Percentiles rank a stretch among this genome's conserved stretches.
Evolutionary conservation across 1,140 invertebrate genomes (phyloP).

Genomic region (Oncopodura yosiiana): DNA sequence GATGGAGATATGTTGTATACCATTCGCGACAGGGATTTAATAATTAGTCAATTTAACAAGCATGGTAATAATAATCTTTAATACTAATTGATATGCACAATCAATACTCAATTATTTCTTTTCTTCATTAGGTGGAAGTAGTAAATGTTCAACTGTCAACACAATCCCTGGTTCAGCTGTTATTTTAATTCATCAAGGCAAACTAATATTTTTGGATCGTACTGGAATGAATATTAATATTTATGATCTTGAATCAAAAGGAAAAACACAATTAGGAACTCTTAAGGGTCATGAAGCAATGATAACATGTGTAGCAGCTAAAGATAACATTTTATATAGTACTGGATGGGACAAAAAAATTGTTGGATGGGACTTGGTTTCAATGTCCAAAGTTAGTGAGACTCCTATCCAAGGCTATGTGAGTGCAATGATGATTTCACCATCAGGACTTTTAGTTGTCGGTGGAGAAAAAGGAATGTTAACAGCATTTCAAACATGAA

Average conservation of each 20-base stretch:
- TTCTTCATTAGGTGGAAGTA: neutral
- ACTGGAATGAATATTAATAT: neutral
- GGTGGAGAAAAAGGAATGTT: constrained; percentile 2
- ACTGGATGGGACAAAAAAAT: constrained; percentile 7
- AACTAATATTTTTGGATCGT: neutral
- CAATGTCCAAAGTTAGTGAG: constrained; percentile 2
- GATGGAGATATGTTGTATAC: neutral
- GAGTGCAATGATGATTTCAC: neutral
- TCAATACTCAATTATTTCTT: neutral
- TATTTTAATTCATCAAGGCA: neutral
- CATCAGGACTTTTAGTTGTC: neutral
- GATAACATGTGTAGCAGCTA: neutral
- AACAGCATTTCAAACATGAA: too few species aligned
- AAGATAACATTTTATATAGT: neutral
- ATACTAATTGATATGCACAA: neutral
- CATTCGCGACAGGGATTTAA: constrained; percentile 2
- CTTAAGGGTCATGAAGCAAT: neutral
- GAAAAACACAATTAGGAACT: neutral
- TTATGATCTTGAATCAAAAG: neutral
- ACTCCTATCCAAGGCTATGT: constrained; percentile 4
- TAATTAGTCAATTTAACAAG: neutral
- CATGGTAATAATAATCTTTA: neutral
- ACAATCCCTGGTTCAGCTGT: neutral
- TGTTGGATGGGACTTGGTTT: constrained; percentile 3
- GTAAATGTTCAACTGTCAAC: neutral